These are phyloP conservation scores for Pandemis corylana DNA, from an alignment of 2,888 invertebrate genomes.

Conservation along the genomic window DNA sequence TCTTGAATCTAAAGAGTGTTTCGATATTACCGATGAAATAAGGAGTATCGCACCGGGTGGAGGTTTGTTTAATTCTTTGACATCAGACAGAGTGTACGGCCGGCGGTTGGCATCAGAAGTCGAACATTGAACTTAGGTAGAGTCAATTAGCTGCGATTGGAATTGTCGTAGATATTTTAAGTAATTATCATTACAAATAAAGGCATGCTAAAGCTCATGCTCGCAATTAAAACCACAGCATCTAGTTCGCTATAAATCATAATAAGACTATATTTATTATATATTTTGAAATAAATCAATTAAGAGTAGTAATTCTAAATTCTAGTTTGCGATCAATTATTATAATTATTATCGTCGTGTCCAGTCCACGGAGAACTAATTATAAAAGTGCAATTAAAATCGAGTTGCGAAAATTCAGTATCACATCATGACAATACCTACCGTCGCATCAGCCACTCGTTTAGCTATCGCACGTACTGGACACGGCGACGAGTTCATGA, in stretches of 20 bases:
- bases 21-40: neutral
- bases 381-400: conserved; percentile 11
- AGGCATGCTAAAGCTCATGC: conserved; percentile 31
- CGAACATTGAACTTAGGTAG: conserved; percentile 5
- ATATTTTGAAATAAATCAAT: conserved; percentile 39
- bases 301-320: conserved; percentile 39
- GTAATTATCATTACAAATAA: conserved; percentile 36
- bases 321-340: conserved; percentile 39
- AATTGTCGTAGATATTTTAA: conserved; percentile 25
- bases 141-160: conserved; percentile 32
- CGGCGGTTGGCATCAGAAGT: conserved; percentile 2
- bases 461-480: conserved; percentile 16
- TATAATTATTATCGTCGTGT: conserved; percentile 34
- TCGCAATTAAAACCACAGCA: conserved; percentile 35
- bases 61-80: conserved; percentile 22
- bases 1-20: neutral
- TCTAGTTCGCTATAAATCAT: conserved; percentile 40
- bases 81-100: conserved; percentile 39
- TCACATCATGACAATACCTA: conserved; percentile 15
- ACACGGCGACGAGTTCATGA: conserved; percentile 28
- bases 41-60: neutral
- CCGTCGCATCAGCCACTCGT: neutral
- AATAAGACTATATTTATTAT: conserved; percentile 34
- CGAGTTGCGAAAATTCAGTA: conserved; percentile 21
- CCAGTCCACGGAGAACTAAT: conserved; percentile 30